phyloP scores from a whole-genome alignment of 2,113 vertebrate species.

The Hiodon tergisus region DNA sequence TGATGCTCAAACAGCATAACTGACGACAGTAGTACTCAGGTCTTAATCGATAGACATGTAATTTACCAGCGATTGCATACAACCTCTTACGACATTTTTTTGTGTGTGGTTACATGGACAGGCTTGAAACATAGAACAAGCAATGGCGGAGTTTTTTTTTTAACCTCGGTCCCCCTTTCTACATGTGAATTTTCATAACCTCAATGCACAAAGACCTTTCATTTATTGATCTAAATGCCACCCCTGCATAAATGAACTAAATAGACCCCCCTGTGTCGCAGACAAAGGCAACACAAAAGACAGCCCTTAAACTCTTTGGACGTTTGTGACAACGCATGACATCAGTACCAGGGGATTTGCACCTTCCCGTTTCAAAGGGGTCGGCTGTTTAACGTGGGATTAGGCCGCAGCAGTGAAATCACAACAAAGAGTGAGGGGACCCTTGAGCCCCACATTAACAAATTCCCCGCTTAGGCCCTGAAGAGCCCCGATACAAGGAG shows the following conservation, averaged over 20 bases:
- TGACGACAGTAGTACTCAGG: too few species aligned
- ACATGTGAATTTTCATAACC: slow-evolving; percentile 23
- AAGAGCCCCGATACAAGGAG: slow-evolving; percentile 5
- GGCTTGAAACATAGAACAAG: neutral
- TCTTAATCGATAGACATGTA: too few species aligned
- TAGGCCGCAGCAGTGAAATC: slow-evolving; percentile 14
- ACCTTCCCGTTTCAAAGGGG: slow-evolving; percentile 17
- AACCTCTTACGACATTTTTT: too few species aligned
- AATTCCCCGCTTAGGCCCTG: slow-evolving; percentile 11
- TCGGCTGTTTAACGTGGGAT: slow-evolving; percentile 18
- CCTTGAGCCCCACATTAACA: slow-evolving; percentile 7
- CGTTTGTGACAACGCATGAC: slow-evolving; percentile 18
- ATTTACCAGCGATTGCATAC: too few species aligned
- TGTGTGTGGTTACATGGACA: neutral
- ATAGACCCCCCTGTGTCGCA: slow-evolving; percentile 9
- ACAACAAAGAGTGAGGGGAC: slow-evolving; percentile 16
- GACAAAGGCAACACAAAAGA: slow-evolving; percentile 23
- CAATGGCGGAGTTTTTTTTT: neutral
- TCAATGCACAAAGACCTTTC: slow-evolving; percentile 13
- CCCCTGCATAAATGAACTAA: slow-evolving; percentile 17
- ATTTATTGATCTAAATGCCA: slow-evolving; percentile 27
- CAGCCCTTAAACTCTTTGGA: slow-evolving; percentile 18
- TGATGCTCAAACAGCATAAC: too few species aligned
- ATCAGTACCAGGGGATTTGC: slow-evolving; percentile 22
- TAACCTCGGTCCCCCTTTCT: neutral